Percentiles rank a stretch among this genome's conserved stretches.
Evolutionary conservation across 2,113 vertebrate genomes (phyloP).

Genomic region (Archocentrus centrarchus): DNA sequence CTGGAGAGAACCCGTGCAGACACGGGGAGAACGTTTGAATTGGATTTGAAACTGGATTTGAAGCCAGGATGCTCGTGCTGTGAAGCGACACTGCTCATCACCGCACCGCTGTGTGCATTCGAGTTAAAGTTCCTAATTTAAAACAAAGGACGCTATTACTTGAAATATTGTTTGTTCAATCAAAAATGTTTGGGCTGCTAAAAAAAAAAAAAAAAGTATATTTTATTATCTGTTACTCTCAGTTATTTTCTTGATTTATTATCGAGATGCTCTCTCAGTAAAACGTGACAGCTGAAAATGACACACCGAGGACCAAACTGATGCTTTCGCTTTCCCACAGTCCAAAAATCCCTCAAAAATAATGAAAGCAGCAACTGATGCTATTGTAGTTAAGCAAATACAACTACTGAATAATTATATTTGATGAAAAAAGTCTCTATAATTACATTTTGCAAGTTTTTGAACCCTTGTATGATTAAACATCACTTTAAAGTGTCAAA

Average conservation of each 20-base stretch:
- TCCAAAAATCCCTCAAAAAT: not conserved
- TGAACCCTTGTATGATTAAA: not conserved
- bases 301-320: not conserved
- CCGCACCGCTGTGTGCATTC: too few relatives aligned
- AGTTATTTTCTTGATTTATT: not conserved
- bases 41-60: not conserved
- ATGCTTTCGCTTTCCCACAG: not conserved
- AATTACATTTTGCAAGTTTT: not conserved
- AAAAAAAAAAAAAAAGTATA: not conserved
- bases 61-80: not conserved
- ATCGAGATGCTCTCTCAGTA: not conserved
- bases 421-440: not conserved
- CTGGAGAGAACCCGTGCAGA: not conserved
- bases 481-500: not conserved
- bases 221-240: not conserved
- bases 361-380: not conserved
- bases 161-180: not conserved
- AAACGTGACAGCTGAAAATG: not conserved
- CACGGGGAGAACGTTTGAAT: not conserved
- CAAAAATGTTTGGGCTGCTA: not conserved
- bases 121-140: not conserved
- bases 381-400: fast-evolving
- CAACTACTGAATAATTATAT: not conserved
- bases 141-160: not conserved
- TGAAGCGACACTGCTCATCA: not conserved